These are phyloP conservation scores for Eledona agricola DNA, from an alignment of 2,888 invertebrate genomes.

Conservation along the genomic window DNA sequence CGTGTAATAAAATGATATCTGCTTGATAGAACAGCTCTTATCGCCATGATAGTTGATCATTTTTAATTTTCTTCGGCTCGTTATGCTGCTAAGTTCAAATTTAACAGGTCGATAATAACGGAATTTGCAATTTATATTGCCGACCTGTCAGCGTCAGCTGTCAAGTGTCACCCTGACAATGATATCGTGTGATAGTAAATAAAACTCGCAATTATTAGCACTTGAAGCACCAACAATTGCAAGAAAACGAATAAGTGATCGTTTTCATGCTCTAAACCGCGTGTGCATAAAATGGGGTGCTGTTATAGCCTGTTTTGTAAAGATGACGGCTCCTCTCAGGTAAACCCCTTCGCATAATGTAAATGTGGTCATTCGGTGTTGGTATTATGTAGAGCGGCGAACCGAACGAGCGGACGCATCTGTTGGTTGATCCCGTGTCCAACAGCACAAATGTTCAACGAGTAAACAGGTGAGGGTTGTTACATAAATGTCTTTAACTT, in stretches of 20 bases:
- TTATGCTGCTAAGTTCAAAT: too few species aligned
- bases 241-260: background rate
- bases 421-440: conserved; percentile 79
- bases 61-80: too few species aligned
- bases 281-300: conserved; percentile 67
- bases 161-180: conserved; percentile 17
- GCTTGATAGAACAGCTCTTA: too few species aligned
- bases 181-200: conserved; percentile 14
- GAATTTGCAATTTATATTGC: too few species aligned
- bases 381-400: conserved; percentile 65
- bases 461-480: conserved; percentile 66
- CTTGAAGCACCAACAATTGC: background rate
- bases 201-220: conserved; percentile 8
- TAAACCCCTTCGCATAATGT: conserved; percentile 53
- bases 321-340: conserved; percentile 75
- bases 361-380: conserved; percentile 28
- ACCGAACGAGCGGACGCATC: conserved; percentile 79
- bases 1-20: too few species aligned
- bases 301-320: conserved; percentile 77
- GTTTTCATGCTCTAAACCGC: conserved; percentile 10
- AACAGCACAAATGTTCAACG: conserved; percentile 77
- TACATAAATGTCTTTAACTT: conserved; percentile 11
- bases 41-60: too few species aligned
- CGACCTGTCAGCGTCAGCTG: background rate
- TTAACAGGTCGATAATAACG: conserved; percentile 7